Evolutionary conservation across 2,888 invertebrate species (phyloP).

Genomic region (Volucella inflata): DNA sequence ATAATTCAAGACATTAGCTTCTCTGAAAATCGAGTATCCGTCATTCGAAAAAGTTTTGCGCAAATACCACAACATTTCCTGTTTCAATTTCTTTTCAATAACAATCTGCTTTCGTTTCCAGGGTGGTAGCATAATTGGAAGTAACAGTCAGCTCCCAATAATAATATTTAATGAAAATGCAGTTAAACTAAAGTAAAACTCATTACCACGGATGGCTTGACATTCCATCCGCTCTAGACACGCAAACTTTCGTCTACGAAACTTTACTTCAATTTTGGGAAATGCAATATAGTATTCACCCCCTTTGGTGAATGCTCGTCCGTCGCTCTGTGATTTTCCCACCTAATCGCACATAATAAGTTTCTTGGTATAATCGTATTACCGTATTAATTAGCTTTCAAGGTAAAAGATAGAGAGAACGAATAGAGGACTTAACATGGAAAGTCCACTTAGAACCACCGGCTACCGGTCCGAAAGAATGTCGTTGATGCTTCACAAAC

Average conservation of each 20-base stretch:
- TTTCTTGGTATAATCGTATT: constrained; percentile 70
- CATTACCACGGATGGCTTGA: constrained; percentile 53
- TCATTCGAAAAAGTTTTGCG: not conserved
- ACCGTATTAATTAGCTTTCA: constrained; percentile 72
- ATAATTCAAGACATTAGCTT: too few relatives aligned
- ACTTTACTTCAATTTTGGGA: constrained; percentile 51
- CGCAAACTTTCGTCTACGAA: constrained; percentile 48
- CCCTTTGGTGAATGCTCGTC: not conserved
- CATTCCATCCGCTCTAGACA: constrained; percentile 35
- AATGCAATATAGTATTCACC: constrained; percentile 50
- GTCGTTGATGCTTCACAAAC: constrained; percentile 31
- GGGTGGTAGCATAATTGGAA: constrained; percentile 18
- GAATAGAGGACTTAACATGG: constrained; percentile 6
- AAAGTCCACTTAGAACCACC: constrained; percentile 49
- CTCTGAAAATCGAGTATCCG: not conserved
- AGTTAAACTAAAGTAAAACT: constrained; percentile 64
- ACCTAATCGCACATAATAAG: constrained; percentile 73
- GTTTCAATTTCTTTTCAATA: constrained; percentile 13
- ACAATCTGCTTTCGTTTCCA: not conserved
- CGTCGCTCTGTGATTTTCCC: constrained; percentile 58
- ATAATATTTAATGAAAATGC: constrained; percentile 67
- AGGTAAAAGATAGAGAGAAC: constrained; percentile 19
- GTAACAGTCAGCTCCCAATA: constrained; percentile 52
- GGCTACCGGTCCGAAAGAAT: constrained; percentile 13
- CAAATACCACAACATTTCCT: not conserved